Conservation (phyloP, 2,113 vertebrate species). For the Hemibagrus wyckioides region DNA sequence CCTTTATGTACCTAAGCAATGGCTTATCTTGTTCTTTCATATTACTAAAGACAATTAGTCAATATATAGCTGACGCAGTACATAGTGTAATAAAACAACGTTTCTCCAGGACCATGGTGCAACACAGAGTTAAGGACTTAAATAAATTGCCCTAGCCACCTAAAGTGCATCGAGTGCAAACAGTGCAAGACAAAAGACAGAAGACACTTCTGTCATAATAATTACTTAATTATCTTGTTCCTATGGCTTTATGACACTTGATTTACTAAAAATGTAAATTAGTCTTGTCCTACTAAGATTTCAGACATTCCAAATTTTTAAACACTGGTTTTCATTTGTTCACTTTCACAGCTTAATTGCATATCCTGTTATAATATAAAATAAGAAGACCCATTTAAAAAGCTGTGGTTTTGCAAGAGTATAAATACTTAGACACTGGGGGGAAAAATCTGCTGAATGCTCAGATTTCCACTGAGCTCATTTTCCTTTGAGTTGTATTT, state of each 20-base stretch:
- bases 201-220: too few relatives aligned
- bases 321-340: background rate
- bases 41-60: background rate
- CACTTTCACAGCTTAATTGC: background rate
- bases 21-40: too few relatives aligned
- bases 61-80: too few relatives aligned
- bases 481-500: conserved; percentile 24
- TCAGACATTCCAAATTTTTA: background rate
- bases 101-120: too few relatives aligned
- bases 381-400: background rate
- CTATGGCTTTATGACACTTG: background rate
- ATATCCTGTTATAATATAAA: background rate
- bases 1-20: background rate
- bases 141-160: too few relatives aligned
- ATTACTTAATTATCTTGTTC: background rate
- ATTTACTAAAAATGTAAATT: too few relatives aligned
- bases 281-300: background rate
- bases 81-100: too few relatives aligned
- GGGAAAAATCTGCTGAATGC: background rate
- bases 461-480: conserved; percentile 13
- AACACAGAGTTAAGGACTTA: too few relatives aligned
- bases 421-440: background rate
- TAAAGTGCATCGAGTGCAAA: too few relatives aligned
- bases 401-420: background rate
- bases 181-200: too few relatives aligned